phyloP scores from a whole-genome alignment of 2,797 vertebrate genomes.

The Erpetoichthys calabaricus region DNA sequence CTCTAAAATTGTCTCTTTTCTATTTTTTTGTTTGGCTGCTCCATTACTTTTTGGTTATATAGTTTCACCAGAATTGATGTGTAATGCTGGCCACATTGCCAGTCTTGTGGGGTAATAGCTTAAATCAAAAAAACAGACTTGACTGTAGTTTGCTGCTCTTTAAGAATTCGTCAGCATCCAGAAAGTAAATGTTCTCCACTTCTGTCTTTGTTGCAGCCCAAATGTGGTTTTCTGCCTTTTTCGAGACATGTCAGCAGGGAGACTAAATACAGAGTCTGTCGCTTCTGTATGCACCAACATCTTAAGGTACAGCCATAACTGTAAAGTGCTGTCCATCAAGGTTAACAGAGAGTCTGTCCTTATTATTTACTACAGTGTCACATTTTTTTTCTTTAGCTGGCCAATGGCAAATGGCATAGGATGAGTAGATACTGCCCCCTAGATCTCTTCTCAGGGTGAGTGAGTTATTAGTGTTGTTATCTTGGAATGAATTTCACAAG shows the following conservation, averaged over 20 bases:
- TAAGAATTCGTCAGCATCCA: not conserved
- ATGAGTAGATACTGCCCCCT: conserved; percentile 88
- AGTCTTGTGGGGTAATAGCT: too few relatives aligned
- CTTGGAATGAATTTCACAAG: not conserved
- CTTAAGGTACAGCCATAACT: conserved; percentile 62
- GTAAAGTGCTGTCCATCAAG: not conserved
- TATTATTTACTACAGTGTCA: conserved; percentile 2
- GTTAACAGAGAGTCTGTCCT: not conserved
- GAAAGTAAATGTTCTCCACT: too few relatives aligned
- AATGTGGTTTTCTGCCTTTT: conserved; percentile 89
- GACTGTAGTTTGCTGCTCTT: not conserved
- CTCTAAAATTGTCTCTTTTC: too few relatives aligned
- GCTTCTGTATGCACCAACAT: conserved; percentile 96
- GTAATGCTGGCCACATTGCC: not conserved
- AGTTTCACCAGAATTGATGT: not conserved
- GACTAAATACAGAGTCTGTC: conserved; percentile 82
- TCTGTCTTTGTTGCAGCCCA: conserved; percentile 57
- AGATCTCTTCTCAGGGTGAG: conserved; percentile 96
- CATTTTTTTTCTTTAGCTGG: conserved; percentile 52
- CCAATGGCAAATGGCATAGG: conserved; percentile 87
- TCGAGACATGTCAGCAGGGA: conserved; percentile 78
- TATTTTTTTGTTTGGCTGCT: not conserved
- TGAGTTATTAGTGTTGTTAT: not conserved
- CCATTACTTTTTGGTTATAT: not conserved
- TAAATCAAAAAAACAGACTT: too few relatives aligned